Evolutionary conservation across 1,140 invertebrate species (phyloP), one percentile per base, ranked within the genome.

Genomic region (Camponotus pennsylvanicus): DNA sequence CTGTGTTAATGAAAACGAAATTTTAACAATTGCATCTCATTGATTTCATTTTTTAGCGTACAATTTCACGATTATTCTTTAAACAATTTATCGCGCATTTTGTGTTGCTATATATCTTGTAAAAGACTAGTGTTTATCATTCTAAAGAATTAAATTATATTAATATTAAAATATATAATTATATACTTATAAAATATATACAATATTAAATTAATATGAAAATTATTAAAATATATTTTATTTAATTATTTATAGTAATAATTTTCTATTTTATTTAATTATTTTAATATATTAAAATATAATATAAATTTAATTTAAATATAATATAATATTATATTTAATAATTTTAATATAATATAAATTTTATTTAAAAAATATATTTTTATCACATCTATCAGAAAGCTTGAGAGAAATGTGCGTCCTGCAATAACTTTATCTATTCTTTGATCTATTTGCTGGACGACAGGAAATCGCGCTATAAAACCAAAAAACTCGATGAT

Each of bases 381-480:
- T 45, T 75, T 64, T 49, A 32, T 66, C 59, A 13, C 4, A 15
- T 21, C 27, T 27, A 63, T n/a, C 45, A 9, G 18, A 9, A 18
- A 15, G 15, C 4, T 13, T n/a, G 42, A 49, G 21, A 42, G 45
- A 52, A 52, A 52, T 18, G 5, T 42, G 71, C 37, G n/a, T 34
- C 21, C 18, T 64, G 15, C 45, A 66, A 64, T 42, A 18, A 49
- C 5, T 42, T 78, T 18, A 15, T 64, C 27, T 27, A 27, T 27
- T 27, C 27, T 27, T 66, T 42, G 76, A 27, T 37, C n/a, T 78
- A 42, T 49, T 66, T 66, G 76, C 40, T 15, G 59, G 73, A 32
- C 57, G 57, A 59, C 37, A 40, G 18, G 21, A 37, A 37, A 66
- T 67, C 11, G 37, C 40, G n/a, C 40, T 18, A 13, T 49, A 55